Conservation (phyloP, 2,113 vertebrate genomes). For the Tricholaema leucomelas region DNA sequence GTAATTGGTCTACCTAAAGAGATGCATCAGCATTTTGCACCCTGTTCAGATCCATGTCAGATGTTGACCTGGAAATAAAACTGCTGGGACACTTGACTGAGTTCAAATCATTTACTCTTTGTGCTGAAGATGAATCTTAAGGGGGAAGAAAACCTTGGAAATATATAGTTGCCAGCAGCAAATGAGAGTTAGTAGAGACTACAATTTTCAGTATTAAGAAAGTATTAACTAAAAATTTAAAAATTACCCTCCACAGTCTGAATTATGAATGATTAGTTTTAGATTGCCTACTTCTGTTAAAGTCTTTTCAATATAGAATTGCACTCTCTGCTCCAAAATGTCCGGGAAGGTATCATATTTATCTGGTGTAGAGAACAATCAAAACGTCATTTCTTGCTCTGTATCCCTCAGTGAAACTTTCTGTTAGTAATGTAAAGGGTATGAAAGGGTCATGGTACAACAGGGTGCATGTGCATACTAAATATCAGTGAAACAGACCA, state of each 20-base stretch:
- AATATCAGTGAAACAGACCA: background rate
- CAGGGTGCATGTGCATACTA: background rate
- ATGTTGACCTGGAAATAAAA: background rate
- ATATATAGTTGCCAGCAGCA: background rate
- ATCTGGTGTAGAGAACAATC: background rate
- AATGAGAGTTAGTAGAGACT: background rate
- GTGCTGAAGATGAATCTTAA: background rate
- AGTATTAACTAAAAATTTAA: background rate
- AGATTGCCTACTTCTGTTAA: background rate
- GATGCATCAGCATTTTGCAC: background rate
- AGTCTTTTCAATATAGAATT: background rate
- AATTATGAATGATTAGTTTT: background rate
- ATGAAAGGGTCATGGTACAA: background rate
- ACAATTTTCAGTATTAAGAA: background rate
- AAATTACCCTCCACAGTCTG: background rate
- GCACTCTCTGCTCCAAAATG: background rate
- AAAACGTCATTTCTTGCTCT: background rate
- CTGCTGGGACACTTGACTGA: background rate
- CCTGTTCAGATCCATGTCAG: background rate
- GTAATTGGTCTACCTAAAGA: background rate
- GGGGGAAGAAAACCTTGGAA: background rate
- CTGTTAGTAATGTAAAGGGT: background rate
- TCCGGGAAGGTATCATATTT: background rate
- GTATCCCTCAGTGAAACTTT: background rate
- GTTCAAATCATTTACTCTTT: background rate